Percentiles rank a stretch among this genome's conserved stretches.
Conservation (phyloP, 1,140 invertebrate genomes). For the Zaprionus ornatus region DNA sequence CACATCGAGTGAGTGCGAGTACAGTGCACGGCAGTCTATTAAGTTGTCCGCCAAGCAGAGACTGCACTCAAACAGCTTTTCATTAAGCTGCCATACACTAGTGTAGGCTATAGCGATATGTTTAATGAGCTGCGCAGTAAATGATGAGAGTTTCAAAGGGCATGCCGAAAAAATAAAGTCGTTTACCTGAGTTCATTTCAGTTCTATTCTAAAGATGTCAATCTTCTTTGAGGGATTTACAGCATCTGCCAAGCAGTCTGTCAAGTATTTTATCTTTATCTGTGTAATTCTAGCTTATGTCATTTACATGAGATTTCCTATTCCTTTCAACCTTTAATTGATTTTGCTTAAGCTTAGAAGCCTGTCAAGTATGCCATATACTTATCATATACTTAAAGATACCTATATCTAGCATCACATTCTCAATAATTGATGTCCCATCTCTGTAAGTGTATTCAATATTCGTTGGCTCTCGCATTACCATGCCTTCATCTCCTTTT, state of each 20-base stretch:
- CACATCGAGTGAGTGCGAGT: neutral
- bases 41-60: conserved; percentile 29
- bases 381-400: too few relatives aligned
- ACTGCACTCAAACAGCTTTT: conserved; percentile 38
- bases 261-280: neutral
- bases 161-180: neutral
- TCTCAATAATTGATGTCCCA: neutral
- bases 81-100: conserved; percentile 27
- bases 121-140: neutral
- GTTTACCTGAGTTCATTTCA: neutral
- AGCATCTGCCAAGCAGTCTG: too few relatives aligned
- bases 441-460: neutral
- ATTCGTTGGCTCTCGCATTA: neutral
- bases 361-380: too few relatives aligned
- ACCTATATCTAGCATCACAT: too few relatives aligned
- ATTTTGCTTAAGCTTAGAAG: too few relatives aligned
- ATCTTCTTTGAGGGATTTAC: too few relatives aligned
- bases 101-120: neutral
- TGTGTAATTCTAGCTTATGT: neutral
- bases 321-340: too few relatives aligned
- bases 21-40: conserved; percentile 20
- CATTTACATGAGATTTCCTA: too few relatives aligned
- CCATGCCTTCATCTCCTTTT: neutral
- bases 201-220: too few relatives aligned
- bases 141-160: neutral